These are phyloP conservation scores for Plebejus argus DNA, from an alignment of 2,888 invertebrate genomes.

Conservation along the genomic window DNA sequence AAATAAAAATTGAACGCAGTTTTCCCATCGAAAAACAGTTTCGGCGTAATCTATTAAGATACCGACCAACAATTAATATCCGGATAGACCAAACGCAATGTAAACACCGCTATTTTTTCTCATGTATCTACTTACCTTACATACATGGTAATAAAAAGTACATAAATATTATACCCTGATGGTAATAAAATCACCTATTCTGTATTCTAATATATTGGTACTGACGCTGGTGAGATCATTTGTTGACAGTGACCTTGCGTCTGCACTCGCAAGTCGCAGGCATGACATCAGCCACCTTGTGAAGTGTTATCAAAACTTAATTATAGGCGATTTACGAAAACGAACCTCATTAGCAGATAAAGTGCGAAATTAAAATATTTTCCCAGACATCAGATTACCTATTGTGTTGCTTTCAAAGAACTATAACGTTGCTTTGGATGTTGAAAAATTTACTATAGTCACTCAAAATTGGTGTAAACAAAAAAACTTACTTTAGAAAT, in stretches of 20 bases:
- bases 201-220: conserved; percentile 53
- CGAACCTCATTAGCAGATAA: not conserved
- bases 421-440: no score
- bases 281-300: conserved; percentile 67
- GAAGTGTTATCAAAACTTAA: conserved; percentile 53
- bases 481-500: not conserved
- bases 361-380: not conserved
- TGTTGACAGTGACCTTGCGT: conserved; percentile 73
- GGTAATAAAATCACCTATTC: conserved; percentile 43
- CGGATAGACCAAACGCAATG: not conserved
- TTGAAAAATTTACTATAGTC: not conserved
- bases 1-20: not conserved
- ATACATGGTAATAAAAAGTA: not conserved
- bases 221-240: conserved; percentile 71
- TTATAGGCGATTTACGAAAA: conserved; percentile 45
- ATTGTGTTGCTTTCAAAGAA: no score
- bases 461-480: not conserved
- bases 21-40: not conserved
- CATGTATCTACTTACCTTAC: no score
- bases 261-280: conserved; percentile 57
- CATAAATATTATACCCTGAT: no score
- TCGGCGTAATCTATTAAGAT: not conserved
- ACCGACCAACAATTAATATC: not conserved
- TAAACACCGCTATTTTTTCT: not conserved
- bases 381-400: not conserved